Base-by-base conservation (phyloP, 1,140 invertebrate genomes). In the Drosophila miranda region DNA sequence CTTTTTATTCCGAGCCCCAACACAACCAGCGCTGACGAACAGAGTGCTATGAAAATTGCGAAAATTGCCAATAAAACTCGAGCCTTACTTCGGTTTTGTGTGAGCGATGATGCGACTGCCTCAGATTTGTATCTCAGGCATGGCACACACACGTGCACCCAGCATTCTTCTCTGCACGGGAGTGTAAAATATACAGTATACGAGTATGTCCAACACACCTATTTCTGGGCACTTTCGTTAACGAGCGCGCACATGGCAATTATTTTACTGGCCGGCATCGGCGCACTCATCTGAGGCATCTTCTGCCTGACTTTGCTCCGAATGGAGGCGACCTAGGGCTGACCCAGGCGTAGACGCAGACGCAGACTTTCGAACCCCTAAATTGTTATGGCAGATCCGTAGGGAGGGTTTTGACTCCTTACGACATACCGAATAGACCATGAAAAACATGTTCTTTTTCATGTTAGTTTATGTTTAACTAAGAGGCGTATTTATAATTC, bases 51-150 rank as follows among this genome's bases (percentile, higher is more conserved):
- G 76, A 68, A 86, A 80, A 86, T 77, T 55, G 81, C 76, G 64
- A 84, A 86, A 86, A 86, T 80, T 80, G 77, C 63, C 78, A 86
- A 70, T 86, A 84, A 84, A 80, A 74, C 60, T 49, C 49, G 28
- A 16, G 56, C 52, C 58, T 53, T 62, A 51, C 55, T 72, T 45
- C 41, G 55, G 16, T 48, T 69, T 13, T 57, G 34, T 72, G 21
- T 57, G 41, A 51, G 61, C 56, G 46, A 78, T 76, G 42, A 63
- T 49, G 79, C 52, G 64, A 59, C 75, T 75, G 72, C 57, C 48
- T 75, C 57, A 54, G 49, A 75, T 75, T 60, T 63, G 49, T 68
- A 70, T 76, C 78, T 82, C 52, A 54, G 68, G 41, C 60, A 55
- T 43, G 49, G 54, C 52, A 72, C 64, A 64, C 61, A 56, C 45